These are phyloP conservation scores for Lycophotia porphyrea DNA, from an alignment of 2,888 invertebrate species.

Conservation along the genomic window DNA sequence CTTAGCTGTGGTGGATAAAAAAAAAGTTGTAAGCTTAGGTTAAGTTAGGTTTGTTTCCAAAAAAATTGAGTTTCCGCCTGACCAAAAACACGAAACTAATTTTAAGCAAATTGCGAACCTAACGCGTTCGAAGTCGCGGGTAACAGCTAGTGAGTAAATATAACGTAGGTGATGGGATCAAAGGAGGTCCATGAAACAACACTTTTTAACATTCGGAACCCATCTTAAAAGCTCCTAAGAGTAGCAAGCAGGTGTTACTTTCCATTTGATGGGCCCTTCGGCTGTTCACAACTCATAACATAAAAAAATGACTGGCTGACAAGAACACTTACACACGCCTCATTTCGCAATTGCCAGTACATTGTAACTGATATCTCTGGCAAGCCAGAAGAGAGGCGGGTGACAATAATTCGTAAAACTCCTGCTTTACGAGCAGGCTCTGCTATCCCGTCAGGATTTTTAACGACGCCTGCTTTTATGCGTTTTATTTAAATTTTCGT, in stretches of 20 bases:
- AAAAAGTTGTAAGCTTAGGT: no score
- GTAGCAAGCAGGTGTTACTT: slow-evolving; percentile 27
- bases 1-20: no score
- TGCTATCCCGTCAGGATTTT: slow-evolving; percentile 54
- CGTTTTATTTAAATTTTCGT: slow-evolving; percentile 62
- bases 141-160: no score
- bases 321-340: slow-evolving; percentile 9
- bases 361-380: slow-evolving; percentile 8
- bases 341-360: slow-evolving; percentile 17
- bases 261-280: slow-evolving; percentile 10
- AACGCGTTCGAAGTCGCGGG: no score
- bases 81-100: no score
- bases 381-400: slow-evolving; percentile 28
- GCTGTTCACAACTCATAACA: background rate
- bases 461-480: slow-evolving; percentile 58
- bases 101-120: no score
- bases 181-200: background rate
- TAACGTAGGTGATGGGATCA: background rate
- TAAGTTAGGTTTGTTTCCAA: no score
- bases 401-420: slow-evolving; percentile 59
- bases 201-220: background rate
- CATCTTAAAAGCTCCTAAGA: background rate
- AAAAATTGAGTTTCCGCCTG: no score
- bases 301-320: slow-evolving; percentile 8
- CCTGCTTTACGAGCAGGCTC: slow-evolving; percentile 60